Percentiles rank a stretch among this genome's conserved stretches.
These are phyloP conservation scores for Acipenser oxyrinchus DNA, from an alignment of 2,797 vertebrate genomes.

Conservation along the genomic window DNA sequence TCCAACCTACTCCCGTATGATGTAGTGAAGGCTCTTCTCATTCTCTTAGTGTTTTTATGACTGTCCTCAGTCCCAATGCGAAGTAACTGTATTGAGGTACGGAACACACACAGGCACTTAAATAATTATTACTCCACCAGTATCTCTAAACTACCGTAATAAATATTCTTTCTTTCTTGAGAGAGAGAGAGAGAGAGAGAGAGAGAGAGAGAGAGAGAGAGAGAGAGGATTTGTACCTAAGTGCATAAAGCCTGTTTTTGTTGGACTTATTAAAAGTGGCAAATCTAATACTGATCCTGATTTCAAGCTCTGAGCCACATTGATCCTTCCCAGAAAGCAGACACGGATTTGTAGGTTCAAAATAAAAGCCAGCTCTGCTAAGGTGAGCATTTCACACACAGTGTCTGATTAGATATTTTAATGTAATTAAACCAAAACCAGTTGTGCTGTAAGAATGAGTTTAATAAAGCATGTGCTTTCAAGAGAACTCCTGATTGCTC, in stretches of 20 bases:
- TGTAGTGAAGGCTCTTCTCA: too few species aligned
- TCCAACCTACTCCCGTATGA: too few species aligned
- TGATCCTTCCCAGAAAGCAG: neutral
- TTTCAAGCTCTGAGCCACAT: neutral
- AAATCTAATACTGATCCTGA: slow-evolving; percentile 1
- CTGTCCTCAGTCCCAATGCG: too few species aligned
- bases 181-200: too few species aligned
- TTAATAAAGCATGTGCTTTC: neutral
- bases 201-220: too few species aligned
- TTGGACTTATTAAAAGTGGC: neutral
- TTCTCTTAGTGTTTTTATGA: too few species aligned
- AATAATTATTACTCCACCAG: too few species aligned
- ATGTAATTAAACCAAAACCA: neutral
- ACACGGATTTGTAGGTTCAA: neutral
- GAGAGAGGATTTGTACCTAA: too few species aligned
- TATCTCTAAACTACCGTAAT: too few species aligned
- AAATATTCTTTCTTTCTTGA: too few species aligned
- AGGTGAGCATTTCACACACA: neutral
- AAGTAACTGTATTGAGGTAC: too few species aligned
- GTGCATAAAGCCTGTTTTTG: neutral
- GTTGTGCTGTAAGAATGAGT: neutral
- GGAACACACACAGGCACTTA: too few species aligned
- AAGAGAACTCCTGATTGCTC: neutral
- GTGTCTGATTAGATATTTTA: neutral
- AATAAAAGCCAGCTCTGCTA: neutral